These are phyloP conservation scores for Teleogryllus occipitalis DNA, from an alignment of 1,140 invertebrate genomes.

Conservation along the genomic window DNA sequence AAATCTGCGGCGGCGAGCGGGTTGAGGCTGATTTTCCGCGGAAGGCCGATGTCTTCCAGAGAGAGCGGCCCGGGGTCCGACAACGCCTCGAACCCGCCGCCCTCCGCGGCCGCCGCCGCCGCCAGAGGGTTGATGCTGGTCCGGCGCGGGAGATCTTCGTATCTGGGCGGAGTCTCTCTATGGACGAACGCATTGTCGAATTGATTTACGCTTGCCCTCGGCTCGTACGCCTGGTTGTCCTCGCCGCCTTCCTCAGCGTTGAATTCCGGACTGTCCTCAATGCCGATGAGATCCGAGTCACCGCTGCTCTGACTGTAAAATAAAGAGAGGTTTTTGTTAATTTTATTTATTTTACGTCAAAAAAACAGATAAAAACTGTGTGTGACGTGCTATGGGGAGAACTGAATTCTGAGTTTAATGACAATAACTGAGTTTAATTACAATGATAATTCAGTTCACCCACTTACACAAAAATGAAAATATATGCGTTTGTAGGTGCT, in stretches of 20 bases:
- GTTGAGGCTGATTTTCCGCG: background rate
- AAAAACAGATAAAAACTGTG: too few relatives aligned
- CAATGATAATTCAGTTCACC: too few relatives aligned
- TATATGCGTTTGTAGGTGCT: too few relatives aligned
- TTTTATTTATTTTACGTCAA: too few relatives aligned
- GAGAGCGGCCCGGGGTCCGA: background rate
- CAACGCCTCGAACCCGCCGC: background rate
- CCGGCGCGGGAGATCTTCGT: background rate
- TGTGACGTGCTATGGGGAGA: too few relatives aligned
- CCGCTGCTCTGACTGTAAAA: constrained; percentile 16
- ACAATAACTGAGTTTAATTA: too few relatives aligned
- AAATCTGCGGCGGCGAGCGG: background rate
- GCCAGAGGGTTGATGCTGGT: background rate
- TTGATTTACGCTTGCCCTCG: background rate
- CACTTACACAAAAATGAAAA: too few relatives aligned
- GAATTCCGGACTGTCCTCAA: constrained; percentile 19
- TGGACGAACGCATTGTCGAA: too few relatives aligned
- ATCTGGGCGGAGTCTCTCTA: too few relatives aligned
- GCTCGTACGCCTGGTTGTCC: background rate
- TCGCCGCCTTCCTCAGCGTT: background rate
- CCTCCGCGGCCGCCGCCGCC: background rate
- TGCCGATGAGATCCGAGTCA: constrained; percentile 19
- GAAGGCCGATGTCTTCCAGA: background rate
- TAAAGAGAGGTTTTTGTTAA: background rate
- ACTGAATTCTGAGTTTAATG: too few relatives aligned